A percentile compares a stretch with the other conserved stretches of the same genome.
phyloP scores from a whole-genome alignment of 1,140 invertebrate species.

The Nasonia longicornis region DNA sequence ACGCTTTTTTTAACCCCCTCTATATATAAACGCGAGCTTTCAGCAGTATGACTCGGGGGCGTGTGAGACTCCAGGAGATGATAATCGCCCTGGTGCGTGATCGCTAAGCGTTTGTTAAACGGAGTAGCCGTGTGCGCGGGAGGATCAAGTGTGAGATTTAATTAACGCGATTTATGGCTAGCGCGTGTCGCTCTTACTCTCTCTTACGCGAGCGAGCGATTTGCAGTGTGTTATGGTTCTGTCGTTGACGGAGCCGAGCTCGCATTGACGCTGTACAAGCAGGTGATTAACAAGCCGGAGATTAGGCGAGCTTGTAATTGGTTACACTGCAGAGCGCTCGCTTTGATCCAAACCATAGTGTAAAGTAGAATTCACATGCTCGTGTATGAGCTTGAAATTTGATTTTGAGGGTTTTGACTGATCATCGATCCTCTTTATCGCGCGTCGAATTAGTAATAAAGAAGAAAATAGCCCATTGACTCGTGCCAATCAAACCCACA shows the following conservation, averaged over 20 bases:
- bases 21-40: slow-evolving; percentile 45
- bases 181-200: slow-evolving; percentile 31
- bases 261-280: not conserved
- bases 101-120: slow-evolving; percentile 55
- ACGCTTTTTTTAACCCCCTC: slow-evolving; percentile 5
- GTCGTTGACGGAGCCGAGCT: not conserved
- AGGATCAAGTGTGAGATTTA: slow-evolving; percentile 49
- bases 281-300: not conserved
- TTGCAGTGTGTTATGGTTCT: not conserved
- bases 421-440: too few relatives aligned
- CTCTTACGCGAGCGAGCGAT: not conserved
- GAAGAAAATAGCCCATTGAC: too few relatives aligned
- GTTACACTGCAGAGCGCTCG: not conserved
- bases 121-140: not conserved
- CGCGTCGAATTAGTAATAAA: too few relatives aligned
- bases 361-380: not conserved
- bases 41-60: slow-evolving; percentile 1
- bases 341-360: not conserved
- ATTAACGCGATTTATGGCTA: slow-evolving; percentile 55
- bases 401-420: too few relatives aligned
- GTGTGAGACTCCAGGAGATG: slow-evolving; percentile 40
- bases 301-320: not conserved
- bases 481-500: too few relatives aligned
- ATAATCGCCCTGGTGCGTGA: slow-evolving; percentile 56
- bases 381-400: not conserved